These are phyloP conservation scores for Dermochelys coriacea DNA, from an alignment of 2,797 vertebrate genomes.

Conservation along the genomic window DNA sequence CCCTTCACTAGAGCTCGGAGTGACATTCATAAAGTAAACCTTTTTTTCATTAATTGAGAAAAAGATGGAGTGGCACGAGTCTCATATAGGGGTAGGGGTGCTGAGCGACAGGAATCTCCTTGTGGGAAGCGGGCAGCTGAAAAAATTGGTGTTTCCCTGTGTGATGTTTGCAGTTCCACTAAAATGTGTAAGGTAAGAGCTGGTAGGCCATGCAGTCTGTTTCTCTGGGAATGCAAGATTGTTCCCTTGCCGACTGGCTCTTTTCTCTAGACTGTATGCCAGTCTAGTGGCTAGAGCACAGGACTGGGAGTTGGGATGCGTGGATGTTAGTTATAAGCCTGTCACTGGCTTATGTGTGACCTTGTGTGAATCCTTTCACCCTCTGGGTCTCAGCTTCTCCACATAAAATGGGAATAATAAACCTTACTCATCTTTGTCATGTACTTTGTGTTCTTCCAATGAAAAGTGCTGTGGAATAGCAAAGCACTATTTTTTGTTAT, in stretches of 20 bases:
- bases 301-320: fast-evolving
- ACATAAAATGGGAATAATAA: neutral
- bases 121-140: neutral
- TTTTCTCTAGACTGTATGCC: neutral
- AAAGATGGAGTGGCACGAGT: neutral
- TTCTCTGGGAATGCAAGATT: neutral
- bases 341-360: fast-evolving
- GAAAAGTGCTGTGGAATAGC: neutral
- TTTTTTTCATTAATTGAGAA: neutral
- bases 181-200: neutral
- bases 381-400: neutral
- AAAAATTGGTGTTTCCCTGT: neutral
- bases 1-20: neutral
- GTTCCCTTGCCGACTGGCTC: neutral
- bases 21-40: neutral
- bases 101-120: neutral
- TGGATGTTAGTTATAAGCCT: fast-evolving
- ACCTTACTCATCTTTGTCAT: neutral
- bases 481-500: neutral
- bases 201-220: fast-evolving
- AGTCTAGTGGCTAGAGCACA: neutral
- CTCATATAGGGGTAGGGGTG: fast-evolving
- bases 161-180: neutral
- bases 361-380: neutral
- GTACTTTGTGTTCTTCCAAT: neutral